These are phyloP conservation scores for Sphenopsis melanotis DNA, from an alignment of 2,797 vertebrate species.

Conservation along the genomic window DNA sequence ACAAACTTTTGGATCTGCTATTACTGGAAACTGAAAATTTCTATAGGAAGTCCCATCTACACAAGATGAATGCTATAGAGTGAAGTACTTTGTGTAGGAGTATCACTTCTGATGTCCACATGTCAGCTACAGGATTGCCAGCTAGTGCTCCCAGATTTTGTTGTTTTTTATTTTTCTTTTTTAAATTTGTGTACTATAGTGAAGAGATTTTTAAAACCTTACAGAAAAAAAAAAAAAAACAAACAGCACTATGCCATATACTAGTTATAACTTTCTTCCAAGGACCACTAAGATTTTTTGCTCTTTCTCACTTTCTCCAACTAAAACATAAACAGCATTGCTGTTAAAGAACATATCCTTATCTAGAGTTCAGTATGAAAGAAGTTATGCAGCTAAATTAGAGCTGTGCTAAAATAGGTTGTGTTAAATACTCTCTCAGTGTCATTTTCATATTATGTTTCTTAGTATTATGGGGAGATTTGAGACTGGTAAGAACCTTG, in stretches of 20 bases:
- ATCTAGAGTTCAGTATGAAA: background rate
- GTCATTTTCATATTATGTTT: background rate
- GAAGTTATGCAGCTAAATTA: background rate
- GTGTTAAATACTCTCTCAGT: background rate
- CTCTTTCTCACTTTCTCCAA: background rate
- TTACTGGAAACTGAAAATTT: background rate
- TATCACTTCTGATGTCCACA: background rate
- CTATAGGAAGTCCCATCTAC: background rate
- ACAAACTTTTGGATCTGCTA: background rate
- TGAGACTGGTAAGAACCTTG: background rate
- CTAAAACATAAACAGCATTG: background rate
- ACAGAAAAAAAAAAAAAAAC: background rate
- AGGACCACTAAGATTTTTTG: background rate
- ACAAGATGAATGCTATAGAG: background rate
- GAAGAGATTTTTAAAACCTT: background rate
- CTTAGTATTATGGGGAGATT: background rate
- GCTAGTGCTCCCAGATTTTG: rapidly evolving
- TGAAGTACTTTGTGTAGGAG: background rate
- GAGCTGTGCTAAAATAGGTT: background rate
- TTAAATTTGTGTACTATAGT: background rate
- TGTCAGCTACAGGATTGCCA: background rate
- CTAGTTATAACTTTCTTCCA: background rate
- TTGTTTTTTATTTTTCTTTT: no score
- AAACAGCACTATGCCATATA: background rate
- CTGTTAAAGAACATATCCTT: background rate